phyloP scores from a whole-genome alignment of 2,888 invertebrate species.

The Dryomyza anilis region DNA sequence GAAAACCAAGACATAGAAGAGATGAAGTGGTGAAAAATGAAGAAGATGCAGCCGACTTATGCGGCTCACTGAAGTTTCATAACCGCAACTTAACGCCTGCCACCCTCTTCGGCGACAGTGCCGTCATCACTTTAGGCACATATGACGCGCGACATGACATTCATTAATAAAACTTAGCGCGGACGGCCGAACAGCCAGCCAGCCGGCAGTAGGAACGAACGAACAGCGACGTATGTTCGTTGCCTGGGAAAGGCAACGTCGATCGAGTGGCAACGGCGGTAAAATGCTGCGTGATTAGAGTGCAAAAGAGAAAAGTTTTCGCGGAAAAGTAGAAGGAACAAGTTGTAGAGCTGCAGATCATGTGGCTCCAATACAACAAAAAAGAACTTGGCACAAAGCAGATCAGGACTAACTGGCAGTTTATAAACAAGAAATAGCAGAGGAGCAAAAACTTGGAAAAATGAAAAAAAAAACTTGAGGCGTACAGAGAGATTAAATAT shows the following conservation, averaged over 20 bases:
- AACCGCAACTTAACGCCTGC: not conserved
- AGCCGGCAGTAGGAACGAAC: no score
- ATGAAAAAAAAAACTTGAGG: constrained; percentile 4
- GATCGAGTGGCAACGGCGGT: not conserved
- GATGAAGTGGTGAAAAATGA: no score
- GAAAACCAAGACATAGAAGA: no score
- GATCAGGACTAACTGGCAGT: constrained; percentile 1
- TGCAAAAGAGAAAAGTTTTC: constrained; percentile 11
- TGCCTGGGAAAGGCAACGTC: not conserved
- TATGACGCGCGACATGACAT: constrained; percentile 34
- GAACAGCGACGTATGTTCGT: no score
- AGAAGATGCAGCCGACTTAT: no score
- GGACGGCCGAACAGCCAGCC: no score
- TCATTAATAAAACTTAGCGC: constrained; percentile 32
- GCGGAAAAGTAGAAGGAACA: not conserved
- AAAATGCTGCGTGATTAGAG: constrained; percentile 13
- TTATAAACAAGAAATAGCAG: constrained; percentile 10
- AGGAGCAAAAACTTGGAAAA: constrained; percentile 8
- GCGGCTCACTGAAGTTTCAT: no score
- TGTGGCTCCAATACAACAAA: not conserved
- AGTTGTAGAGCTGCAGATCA: not conserved
- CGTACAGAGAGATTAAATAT: constrained; percentile 25
- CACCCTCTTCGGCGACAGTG: not conserved
- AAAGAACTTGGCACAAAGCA: not conserved
- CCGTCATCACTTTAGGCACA: not conserved